Percentiles rank a stretch among this genome's conserved stretches.
Evolutionary conservation across 2,797 vertebrate genomes (phyloP).

Genomic region (Phoebastria nigripes): DNA sequence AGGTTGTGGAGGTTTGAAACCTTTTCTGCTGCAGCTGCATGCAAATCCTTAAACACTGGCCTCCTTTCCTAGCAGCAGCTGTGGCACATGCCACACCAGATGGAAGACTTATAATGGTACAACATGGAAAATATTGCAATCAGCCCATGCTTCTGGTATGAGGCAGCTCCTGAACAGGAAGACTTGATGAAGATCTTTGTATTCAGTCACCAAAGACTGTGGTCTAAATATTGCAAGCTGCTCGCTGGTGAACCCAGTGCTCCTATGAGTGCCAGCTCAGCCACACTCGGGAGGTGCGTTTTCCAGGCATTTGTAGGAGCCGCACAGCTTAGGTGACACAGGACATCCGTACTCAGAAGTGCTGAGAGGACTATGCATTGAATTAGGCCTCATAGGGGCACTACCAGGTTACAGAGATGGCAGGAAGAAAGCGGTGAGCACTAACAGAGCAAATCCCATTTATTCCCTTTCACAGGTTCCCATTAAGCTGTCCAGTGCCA

Average conservation of each 20-base stretch:
- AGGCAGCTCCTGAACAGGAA: neutral
- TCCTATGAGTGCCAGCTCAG: neutral
- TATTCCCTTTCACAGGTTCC: neutral
- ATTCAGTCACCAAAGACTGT: neutral
- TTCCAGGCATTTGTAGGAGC: neutral
- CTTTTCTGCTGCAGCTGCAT: neutral
- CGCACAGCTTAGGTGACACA: neutral
- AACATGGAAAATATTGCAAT: neutral
- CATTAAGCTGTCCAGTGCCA: neutral
- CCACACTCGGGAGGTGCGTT: neutral
- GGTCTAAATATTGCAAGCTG: neutral
- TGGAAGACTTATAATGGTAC: neutral
- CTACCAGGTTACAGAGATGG: neutral
- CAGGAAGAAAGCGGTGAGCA: neutral
- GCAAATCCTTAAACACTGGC: neutral
- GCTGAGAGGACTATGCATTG: neutral
- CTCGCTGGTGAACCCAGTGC: neutral
- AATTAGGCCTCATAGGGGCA: too few relatives aligned
- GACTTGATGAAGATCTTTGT: neutral
- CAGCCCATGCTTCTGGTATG: neutral
- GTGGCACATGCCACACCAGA: neutral
- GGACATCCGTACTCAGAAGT: neutral
- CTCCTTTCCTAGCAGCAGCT: neutral
- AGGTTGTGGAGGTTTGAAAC: neutral
- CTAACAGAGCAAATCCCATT: neutral